phyloP scores from a whole-genome alignment of 2,888 invertebrate genomes.

The Oligia fasciuncula region DNA sequence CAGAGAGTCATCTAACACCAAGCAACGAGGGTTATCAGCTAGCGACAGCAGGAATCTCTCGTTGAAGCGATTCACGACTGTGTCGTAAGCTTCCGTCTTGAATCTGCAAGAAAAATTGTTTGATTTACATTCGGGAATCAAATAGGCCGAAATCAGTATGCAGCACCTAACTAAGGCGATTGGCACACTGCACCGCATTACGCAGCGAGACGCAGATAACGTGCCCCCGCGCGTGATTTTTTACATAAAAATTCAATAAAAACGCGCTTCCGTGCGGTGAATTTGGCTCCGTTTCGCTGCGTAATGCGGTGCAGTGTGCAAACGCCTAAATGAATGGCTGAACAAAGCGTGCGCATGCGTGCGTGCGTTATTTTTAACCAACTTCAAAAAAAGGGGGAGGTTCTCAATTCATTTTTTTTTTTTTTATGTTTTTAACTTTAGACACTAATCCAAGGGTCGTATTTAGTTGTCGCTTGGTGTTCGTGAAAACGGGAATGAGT shows the following conservation, averaged over 20 bases:
- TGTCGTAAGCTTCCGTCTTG: conserved; percentile 98
- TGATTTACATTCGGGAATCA: neutral
- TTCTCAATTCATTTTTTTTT: too few species aligned
- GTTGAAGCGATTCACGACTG: conserved; percentile 98
- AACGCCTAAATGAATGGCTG: neutral
- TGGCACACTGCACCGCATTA: too few species aligned
- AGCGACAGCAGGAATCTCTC: conserved; percentile 98
- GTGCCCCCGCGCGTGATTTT: too few species aligned
- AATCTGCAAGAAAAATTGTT: conserved; percentile 88
- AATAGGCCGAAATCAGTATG: neutral
- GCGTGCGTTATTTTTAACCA: neutral
- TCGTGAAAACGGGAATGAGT: too few species aligned
- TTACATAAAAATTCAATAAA: too few species aligned
- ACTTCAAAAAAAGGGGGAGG: too few species aligned
- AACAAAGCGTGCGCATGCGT: neutral
- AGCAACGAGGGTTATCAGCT: conserved; percentile 95
- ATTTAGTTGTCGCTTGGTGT: too few species aligned
- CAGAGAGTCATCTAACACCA: conserved; percentile 98
- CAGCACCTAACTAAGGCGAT: neutral
- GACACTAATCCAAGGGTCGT: neutral
- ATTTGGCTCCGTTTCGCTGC: too few species aligned
- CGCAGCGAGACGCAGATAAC: too few species aligned
- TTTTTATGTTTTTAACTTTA: neutral
- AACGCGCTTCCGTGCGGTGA: too few species aligned
- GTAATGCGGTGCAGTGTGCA: too few species aligned